Conservation (phyloP, 2,888 invertebrate species). For the Bimastos eiseni region DNA sequence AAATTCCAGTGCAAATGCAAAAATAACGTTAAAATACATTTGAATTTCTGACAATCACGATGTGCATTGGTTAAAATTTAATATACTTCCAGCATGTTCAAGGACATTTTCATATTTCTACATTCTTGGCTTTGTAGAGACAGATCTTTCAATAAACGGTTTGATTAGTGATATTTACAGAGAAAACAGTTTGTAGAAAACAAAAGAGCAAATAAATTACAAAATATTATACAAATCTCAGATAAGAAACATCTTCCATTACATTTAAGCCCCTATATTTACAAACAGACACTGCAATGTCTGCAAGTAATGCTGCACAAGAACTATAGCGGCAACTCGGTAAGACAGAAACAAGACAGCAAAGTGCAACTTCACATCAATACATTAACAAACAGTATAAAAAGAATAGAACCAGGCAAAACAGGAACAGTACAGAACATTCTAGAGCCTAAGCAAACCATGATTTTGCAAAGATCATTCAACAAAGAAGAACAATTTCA, state of each 20-base stretch:
- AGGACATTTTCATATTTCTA: neutral
- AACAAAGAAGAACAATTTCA: no score
- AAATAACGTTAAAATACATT: neutral
- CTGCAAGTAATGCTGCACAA: neutral
- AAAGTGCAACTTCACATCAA: neutral
- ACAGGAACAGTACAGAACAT: neutral
- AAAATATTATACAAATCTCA: constrained; percentile 9
- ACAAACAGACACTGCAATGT: neutral
- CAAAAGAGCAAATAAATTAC: constrained; percentile 13
- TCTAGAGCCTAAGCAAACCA: neutral
- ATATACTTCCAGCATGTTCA: neutral
- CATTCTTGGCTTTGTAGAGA: neutral
- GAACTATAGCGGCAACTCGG: neutral
- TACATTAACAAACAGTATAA: neutral
- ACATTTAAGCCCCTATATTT: neutral
- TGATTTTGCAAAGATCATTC: neutral
- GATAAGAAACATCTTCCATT: constrained; percentile 6
- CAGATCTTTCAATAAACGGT: neutral
- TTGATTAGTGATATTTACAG: constrained; percentile 7
- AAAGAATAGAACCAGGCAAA: neutral
- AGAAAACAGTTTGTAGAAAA: neutral
- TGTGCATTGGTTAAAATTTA: neutral
- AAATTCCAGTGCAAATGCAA: neutral
- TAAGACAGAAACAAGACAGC: neutral
- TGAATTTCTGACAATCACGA: neutral